Percentiles rank a stretch among this genome's conserved stretches.
These are phyloP conservation scores for Calypte anna DNA, from an alignment of 2,113 vertebrate species.

Conservation along the genomic window DNA sequence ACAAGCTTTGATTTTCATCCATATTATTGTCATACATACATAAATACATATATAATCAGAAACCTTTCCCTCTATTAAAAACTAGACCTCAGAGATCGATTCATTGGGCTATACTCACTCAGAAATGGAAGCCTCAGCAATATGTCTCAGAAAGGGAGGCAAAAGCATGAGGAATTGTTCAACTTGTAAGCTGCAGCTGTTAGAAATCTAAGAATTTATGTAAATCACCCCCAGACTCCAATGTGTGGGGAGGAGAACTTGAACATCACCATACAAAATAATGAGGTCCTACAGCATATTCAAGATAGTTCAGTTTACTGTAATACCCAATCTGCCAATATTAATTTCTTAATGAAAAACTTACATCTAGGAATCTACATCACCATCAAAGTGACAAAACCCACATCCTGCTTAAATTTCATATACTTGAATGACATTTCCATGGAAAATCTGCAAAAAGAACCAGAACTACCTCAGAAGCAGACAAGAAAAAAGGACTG, in stretches of 20 bases:
- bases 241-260: neutral
- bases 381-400: slow-evolving; percentile 42
- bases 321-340: slow-evolving; percentile 38
- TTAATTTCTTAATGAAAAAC: slow-evolving; percentile 54
- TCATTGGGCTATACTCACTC: neutral
- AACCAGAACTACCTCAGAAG: slow-evolving; percentile 12
- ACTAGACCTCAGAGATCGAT: neutral
- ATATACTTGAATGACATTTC: slow-evolving; percentile 22
- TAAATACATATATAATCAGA: neutral
- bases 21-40: neutral
- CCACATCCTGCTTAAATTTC: slow-evolving; percentile 48
- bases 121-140: slow-evolving; percentile 23
- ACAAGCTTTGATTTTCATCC: neutral
- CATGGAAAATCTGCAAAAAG: slow-evolving; percentile 40
- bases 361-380: slow-evolving; percentile 15
- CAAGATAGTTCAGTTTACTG: neutral
- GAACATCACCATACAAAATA: neutral
- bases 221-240: slow-evolving; percentile 37
- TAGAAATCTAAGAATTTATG: slow-evolving; percentile 30
- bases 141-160: neutral
- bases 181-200: neutral
- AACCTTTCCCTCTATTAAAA: slow-evolving; percentile 18
- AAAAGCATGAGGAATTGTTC: slow-evolving; percentile 1
- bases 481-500: neutral
- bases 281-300: neutral